Base-by-base conservation (phyloP, 35 echinoderm and acorn worm genomes). In the Lytechinus pictus region DNA sequence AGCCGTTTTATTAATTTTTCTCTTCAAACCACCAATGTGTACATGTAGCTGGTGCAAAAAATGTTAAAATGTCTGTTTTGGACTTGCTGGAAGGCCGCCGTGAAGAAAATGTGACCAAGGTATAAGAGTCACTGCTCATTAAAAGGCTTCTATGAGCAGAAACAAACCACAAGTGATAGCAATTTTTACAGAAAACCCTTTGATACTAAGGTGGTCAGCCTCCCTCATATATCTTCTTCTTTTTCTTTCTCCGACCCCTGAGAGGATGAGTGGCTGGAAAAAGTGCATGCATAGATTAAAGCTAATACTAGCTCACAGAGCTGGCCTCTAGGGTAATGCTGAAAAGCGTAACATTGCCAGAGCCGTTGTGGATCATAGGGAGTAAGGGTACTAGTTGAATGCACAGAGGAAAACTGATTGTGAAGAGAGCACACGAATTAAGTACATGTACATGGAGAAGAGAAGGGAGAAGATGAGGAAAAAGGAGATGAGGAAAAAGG, bases 221-320 rank as follows among this genome's bases (percentile, higher is more conserved):
- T 24, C 19, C 6, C 19, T 24, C 66, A 6, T 79, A 79, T 79
- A 14, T 24, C 19, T 79, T 24, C n/a, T 79, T n/a, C 21, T 24
- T 72, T 72, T 21, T 24, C 8, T 79, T 79, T 79, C 66, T 16
- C 66, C 66, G 66, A 79, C 66, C 66, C 66, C 66, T 24, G 66
- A 79, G 66, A 79, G 66, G 66, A 16, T 79, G 66, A 79, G 66
- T 24, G 66, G 66, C 66, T 79, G 66, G 66, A 16, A 79, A 79
- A 79, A 79, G 66, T 79, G 66, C 66, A 79, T 24, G 66, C 66
- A 79, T 79, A 79, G 66, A 79, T 79, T 79, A 79, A 44, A 79
- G 19, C 66, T 79, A 79, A 79, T 79, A 79, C 66, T 24, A 16
- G 66, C 16, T 79, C 66, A 24, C 61, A 71, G 61, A 13, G 14